A percentile compares a stretch with the other conserved stretches of the same genome.
phyloP scores from a whole-genome alignment of 2,888 invertebrate species.

The Hypomecis atomaria region DNA sequence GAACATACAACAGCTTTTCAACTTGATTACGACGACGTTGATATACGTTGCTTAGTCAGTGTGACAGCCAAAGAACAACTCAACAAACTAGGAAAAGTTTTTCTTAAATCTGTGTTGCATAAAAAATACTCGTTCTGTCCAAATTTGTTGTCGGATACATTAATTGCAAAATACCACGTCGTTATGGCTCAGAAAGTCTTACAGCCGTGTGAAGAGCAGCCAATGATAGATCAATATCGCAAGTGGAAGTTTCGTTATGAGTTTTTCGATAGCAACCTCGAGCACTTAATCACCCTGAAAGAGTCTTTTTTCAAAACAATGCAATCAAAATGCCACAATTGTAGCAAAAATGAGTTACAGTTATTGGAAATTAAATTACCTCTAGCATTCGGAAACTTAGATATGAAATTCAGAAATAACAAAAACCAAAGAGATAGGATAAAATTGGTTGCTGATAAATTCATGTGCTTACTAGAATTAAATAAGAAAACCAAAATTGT shows the following conservation, averaged over 20 bases:
- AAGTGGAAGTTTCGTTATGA: slow-evolving; percentile 45
- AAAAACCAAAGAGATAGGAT: too few species aligned
- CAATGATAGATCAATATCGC: slow-evolving; percentile 19
- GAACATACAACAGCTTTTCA: slow-evolving; percentile 44
- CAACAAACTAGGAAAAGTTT: slow-evolving; percentile 37
- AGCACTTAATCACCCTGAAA: slow-evolving; percentile 35
- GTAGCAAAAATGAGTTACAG: slow-evolving; percentile 29
- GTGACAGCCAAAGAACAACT: slow-evolving; percentile 44
- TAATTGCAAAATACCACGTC: slow-evolving; percentile 53
- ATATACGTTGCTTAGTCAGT: slow-evolving; percentile 43
- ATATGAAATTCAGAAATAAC: slow-evolving; percentile 40
- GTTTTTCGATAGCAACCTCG: slow-evolving; percentile 47
- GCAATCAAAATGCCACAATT: slow-evolving; percentile 43
- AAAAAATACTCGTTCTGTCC: too few species aligned
- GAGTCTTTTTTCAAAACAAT: slow-evolving; percentile 32
- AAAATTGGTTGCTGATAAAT: too few species aligned
- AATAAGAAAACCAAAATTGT: too few species aligned
- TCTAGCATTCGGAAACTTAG: slow-evolving; percentile 49
- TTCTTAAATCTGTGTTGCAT: too few species aligned
- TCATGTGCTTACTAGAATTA: too few species aligned
- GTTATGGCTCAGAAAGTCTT: slow-evolving; percentile 50
- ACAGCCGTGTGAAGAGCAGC: slow-evolving; percentile 19
- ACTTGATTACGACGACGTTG: slow-evolving; percentile 42
- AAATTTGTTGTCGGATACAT: slow-evolving; percentile 46
- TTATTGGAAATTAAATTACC: slow-evolving; percentile 46